Base-by-base conservation (phyloP, 2,113 vertebrate species). In the Oceanodroma tethys region DNA sequence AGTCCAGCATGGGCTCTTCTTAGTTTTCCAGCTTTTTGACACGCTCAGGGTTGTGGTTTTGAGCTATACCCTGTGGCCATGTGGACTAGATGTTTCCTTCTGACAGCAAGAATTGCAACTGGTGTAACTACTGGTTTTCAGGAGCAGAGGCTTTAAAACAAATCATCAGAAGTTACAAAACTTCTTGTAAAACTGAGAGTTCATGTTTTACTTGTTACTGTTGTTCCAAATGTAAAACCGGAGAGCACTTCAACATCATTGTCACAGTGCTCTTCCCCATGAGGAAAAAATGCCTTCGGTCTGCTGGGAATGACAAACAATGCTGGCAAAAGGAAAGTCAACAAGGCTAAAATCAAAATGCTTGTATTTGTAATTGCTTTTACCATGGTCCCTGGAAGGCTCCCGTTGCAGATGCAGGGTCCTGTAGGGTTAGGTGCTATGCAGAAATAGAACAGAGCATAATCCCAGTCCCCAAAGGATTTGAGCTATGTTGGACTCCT, bases 41-140 rank as follows among this genome's bases (percentile, higher is more conserved):
- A 16, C 0, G 0, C 38, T 25, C 29, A 16, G 66, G 58, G 71
- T 50, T 0, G 0, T 48, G 27, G 0, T 80, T 89, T 48, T 43
- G 53, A 75, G 66, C 50, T 0, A 0, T 45, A 26, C 32, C 45
- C 34, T 26, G 11, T 11, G 43, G 59, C 56, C 38, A 15, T 4
- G 6, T 30, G 38, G 34, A 25, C 21, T 29, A 43, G 58, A 53
- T 6, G 16, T 36, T 80, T 70, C 63, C 74, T 74, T 80, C 74
- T 80, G 55, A 47, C 50, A 58, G 48, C 50, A 34, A 38, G 50
- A 58, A 30, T 8, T 27, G 70, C 68, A 53, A 34, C 36, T 38
- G 75, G 19, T 42, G 58, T 66, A 66, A 32, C 62, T 62, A 27
- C 58, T 74, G 42, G 21, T 76, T 83, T 96, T 78, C 85, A 88